Evolutionary conservation across 2,888 invertebrate genomes (phyloP), one percentile per base, ranked within the genome.

Genomic region (Coelinius sp.): DNA sequence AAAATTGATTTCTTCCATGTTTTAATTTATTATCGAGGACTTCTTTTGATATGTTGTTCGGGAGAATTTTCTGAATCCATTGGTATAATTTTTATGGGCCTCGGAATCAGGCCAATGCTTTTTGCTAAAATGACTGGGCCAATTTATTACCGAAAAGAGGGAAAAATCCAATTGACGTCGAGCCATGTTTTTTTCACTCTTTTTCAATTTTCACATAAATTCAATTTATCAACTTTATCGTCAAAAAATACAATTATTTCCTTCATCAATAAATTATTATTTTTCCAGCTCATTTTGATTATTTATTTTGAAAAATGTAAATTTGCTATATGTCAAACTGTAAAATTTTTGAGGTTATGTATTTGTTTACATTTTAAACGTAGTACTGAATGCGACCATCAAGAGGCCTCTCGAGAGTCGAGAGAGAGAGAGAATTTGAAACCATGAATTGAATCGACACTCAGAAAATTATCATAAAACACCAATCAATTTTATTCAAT

Each of bases 151-250:
- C 71, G 62, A 46, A 31, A 68, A 71, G 12, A 59, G 24, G 41
- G 62, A 53, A 20, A 71, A 71, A 52, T 71, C 67, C 25, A 71
- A 49, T 38, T 63, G 38, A 12, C 71, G 62, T n/a, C 63, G 67
- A 63, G 49, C 38, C 71, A 71, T 71, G 22, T 31, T 41, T 49
- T 14, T 38, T 46, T n/a, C n/a, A n/a, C 17, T 14, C 31, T 52
- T 31, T 64, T 24, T 49, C 8, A 17, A 25, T 5, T 53, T 22
- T 20, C 25, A 62, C 41, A 70, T 56, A 24, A n/a, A 56, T 46
- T 66, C 24, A 64, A 10, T 53, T 63, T 22, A 35, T 27, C 25
- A 12, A 4, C 20, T 14, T 49, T 17, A 49, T 20, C 17, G n/a
- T 41, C 1, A 41, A n/a, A n/a, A 41, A 41, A 41, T 41, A n/a